These are phyloP conservation scores for Falcunculus frontatus DNA, from an alignment of 2,113 vertebrate species.

Conservation along the genomic window DNA sequence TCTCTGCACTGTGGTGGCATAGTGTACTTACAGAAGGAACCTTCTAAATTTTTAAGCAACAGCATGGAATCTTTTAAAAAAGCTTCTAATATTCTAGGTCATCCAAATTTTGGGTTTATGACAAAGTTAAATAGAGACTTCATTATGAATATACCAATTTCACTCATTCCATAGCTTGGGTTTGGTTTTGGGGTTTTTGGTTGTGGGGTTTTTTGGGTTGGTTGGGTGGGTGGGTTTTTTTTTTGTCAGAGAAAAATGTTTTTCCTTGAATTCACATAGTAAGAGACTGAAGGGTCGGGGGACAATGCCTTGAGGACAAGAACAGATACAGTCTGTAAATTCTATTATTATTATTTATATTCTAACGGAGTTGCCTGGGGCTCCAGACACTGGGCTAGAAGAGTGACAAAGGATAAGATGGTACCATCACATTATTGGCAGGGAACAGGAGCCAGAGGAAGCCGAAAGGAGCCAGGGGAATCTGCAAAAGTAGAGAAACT, in stretches of 20 bases:
- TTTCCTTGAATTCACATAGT: background rate
- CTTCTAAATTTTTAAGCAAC: background rate
- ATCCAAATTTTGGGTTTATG: background rate
- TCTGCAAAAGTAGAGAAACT: background rate
- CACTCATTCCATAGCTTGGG: background rate
- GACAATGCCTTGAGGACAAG: background rate
- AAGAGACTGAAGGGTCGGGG: background rate
- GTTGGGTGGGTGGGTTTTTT: background rate
- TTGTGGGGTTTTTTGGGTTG: background rate
- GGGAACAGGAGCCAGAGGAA: background rate
- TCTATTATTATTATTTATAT: background rate
- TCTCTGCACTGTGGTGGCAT: background rate
- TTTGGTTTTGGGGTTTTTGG: background rate
- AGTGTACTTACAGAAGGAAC: background rate
- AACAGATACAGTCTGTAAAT: background rate
- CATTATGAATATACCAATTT: background rate
- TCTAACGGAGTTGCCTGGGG: background rate
- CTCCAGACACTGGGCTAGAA: background rate
- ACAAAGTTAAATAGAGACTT: background rate
- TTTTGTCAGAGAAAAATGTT: background rate
- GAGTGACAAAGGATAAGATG: background rate
- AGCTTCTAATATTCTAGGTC: background rate
- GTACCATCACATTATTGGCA: background rate
- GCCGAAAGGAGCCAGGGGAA: background rate
- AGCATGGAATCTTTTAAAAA: background rate